Evolutionary conservation across 1,140 invertebrate genomes (phyloP), one percentile per base, ranked within the genome.

Genomic region (Lepidurus packardi): DNA sequence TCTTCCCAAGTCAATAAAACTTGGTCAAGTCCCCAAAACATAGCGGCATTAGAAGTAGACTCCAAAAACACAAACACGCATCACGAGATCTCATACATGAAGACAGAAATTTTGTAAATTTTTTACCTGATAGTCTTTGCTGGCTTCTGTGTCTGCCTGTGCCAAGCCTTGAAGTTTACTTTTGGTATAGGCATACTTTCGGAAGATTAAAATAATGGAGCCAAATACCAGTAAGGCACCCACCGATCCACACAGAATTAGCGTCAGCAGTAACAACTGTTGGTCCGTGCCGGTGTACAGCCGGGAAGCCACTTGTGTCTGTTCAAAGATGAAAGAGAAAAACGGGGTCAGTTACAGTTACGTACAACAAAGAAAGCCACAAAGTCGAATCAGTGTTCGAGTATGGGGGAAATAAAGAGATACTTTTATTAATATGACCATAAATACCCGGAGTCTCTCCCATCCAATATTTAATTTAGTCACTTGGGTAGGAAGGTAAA

Each of bases 41-140:
- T 65, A 65, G 53, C 4, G 16, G 53, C 16, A 47, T 11, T 16
- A 7, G 16, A 7, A 47, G 10, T 34, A 4, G 34, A 34, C 3
- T 34, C 34, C 34, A 34, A 34, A 34, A 34, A 34, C 34, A 34
- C 34, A 34, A 34, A 34, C 34, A 47, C 6, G 45, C 45, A 10
- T 47, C 10, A 47, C 45, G 45, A 16, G 3, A 47, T 34, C 45
- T 10, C 10, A 47, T 0, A 47, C 5, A 47, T 10, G 2, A 16
- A 16, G 16, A 10, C 45, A 47, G 10, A 13, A 65, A 65, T 21
- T n/a, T 65, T 65, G 21, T 47, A 13, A 11, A 65, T n/a, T 65
- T 75, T 65, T 78, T 82, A 91, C 91, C 88, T 98, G 95, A 84
- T 98, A 98, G 82, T 98, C 95, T 82, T 95, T 93, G 73, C 92